A percentile compares a stretch with the other conserved stretches of the same genome.
phyloP scores from a whole-genome alignment of 2,888 invertebrate genomes.

The Chironomus riparius region DNA sequence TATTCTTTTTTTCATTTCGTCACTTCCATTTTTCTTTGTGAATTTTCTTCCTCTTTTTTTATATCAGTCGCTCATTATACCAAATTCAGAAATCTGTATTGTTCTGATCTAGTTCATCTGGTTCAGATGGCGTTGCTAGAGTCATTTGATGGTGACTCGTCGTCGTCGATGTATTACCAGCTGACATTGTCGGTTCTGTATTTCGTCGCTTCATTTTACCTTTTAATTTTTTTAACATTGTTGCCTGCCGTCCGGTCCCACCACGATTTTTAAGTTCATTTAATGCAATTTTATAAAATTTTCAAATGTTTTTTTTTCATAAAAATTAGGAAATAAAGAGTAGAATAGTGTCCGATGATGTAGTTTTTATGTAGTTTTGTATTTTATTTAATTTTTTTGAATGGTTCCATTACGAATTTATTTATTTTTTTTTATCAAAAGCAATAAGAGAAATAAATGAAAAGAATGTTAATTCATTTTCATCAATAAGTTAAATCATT shows the following conservation, averaged over 20 bases:
- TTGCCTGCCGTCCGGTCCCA: conserved; percentile 65
- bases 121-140: conserved; percentile 41
- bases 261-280: background rate
- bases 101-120: conserved; percentile 38
- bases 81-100: conserved; percentile 59
- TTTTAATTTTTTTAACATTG: conserved; percentile 98
- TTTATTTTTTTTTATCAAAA: too few relatives aligned
- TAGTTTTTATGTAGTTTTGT: background rate
- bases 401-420: background rate
- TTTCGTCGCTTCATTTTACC: conserved; percentile 94
- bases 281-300: conserved; percentile 20
- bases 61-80: conserved; percentile 64
- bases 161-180: conserved; percentile 37
- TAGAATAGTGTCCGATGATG: background rate
- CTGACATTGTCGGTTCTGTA: conserved; percentile 72
- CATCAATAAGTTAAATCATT: too few relatives aligned
- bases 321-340: background rate
- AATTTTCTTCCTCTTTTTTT: conserved; percentile 33
- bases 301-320: background rate
- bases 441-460: too few relatives aligned
- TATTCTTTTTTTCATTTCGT: background rate
- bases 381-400: background rate
- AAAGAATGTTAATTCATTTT: too few relatives aligned
- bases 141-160: conserved; percentile 40
- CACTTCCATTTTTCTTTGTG: background rate